Conservation (phyloP, 2,888 invertebrate species). For the Dilophus febrilis region DNA sequence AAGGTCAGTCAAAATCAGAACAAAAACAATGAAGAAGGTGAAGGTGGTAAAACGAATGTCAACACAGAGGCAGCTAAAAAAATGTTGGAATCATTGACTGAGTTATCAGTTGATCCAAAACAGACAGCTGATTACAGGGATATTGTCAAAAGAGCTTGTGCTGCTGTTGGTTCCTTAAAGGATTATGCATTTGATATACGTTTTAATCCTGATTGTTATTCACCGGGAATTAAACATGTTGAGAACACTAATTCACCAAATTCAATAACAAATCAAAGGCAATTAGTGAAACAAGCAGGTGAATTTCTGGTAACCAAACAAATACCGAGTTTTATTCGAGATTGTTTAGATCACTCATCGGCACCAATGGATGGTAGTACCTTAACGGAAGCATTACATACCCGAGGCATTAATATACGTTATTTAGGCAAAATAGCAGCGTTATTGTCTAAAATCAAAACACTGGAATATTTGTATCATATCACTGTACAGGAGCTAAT, state of each 20-base stretch:
- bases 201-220: conserved; percentile 97
- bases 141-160: conserved; percentile 75
- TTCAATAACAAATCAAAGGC: conserved; percentile 63
- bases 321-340: conserved; percentile 86
- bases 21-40: conserved; percentile 22
- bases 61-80: conserved; percentile 80
- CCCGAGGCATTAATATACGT: conserved; percentile 89
- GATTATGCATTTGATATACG: conserved; percentile 93
- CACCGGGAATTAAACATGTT: conserved; percentile 77
- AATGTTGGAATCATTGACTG: conserved; percentile 76
- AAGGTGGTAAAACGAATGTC: conserved; percentile 29
- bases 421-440: conserved; percentile 87
- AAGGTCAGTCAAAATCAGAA: conserved; percentile 11
- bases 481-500: conserved; percentile 85
- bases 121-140: conserved; percentile 69
- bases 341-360: conserved; percentile 77
- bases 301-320: conserved; percentile 86
- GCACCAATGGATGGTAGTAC: conserved; percentile 92
- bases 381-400: conserved; percentile 83
- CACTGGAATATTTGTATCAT: conserved; percentile 71
- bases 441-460: conserved; percentile 57
- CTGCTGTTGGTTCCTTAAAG: conserved; percentile 83
- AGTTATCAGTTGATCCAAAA: conserved; percentile 52
- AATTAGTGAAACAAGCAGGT: conserved; percentile 86
- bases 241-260: conserved; percentile 45